These are phyloP conservation scores for Hirtodrosophila histrioides DNA, from an alignment of 2,888 invertebrate genomes.

Conservation along the genomic window DNA sequence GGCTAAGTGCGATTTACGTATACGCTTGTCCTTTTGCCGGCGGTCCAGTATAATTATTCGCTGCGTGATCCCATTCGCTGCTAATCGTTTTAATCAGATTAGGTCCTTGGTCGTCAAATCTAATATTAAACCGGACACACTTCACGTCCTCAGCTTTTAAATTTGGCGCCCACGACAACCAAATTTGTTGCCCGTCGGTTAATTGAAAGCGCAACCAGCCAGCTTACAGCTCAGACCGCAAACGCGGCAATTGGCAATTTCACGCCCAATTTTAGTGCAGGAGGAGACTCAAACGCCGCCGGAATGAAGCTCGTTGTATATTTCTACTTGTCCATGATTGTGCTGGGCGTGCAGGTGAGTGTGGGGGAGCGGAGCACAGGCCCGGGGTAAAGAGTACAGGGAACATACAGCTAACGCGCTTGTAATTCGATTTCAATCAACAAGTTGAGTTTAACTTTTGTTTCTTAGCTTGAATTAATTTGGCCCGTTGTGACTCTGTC, in stretches of 20 bases:
- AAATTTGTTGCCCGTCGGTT: conserved; percentile 46
- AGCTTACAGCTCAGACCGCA: not conserved
- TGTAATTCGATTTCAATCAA: conserved; percentile 74
- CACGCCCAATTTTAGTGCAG: conserved; percentile 24
- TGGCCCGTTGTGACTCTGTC: conserved; percentile 28
- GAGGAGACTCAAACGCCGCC: conserved; percentile 33
- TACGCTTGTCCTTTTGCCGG: conserved; percentile 16
- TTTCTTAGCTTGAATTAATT: conserved; percentile 51
- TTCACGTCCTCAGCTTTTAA: conserved; percentile 1
- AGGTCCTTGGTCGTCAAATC: conserved; percentile 5
- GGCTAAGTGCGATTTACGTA: conserved; percentile 42
- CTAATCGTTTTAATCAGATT: conserved; percentile 59
- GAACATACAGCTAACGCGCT: conserved; percentile 2
- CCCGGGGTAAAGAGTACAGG: not conserved
- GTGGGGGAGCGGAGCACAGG: not conserved
- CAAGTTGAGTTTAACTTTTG: conserved; percentile 62
- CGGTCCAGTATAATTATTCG: conserved; percentile 67
- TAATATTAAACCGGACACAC: not conserved
- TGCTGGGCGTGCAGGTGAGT: conserved; percentile 82
- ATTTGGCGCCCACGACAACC: conserved; percentile 20
- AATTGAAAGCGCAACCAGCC: conserved; percentile 51
- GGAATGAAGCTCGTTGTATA: conserved; percentile 82
- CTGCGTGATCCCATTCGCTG: conserved; percentile 42
- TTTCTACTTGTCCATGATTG: conserved; percentile 82
- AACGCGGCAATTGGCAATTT: conserved; percentile 51